These are phyloP conservation scores for Neodiprion lecontei DNA, from an alignment of 1,140 invertebrate species.

Conservation along the genomic window DNA sequence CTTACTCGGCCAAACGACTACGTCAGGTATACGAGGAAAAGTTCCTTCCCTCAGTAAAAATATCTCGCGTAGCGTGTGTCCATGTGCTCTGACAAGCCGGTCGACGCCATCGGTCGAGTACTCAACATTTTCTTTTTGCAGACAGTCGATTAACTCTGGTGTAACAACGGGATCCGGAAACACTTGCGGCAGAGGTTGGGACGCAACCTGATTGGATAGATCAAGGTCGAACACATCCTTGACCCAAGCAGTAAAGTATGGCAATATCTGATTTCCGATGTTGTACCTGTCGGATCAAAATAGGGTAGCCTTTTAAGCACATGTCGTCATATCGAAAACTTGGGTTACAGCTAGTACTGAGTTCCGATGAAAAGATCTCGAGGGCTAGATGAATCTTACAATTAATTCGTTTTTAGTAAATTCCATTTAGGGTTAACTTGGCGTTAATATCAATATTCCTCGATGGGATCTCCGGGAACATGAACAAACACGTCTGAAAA, in stretches of 20 bases:
- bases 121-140: constrained; percentile 70
- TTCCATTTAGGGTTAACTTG: too few relatives aligned
- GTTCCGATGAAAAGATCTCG: too few relatives aligned
- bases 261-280: constrained; percentile 79
- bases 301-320: constrained; percentile 8
- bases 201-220: constrained; percentile 48
- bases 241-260: constrained; percentile 85
- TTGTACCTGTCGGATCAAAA: constrained; percentile 73
- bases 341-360: background rate
- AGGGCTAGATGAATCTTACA: too few relatives aligned
- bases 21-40: constrained; percentile 88
- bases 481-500: too few relatives aligned
- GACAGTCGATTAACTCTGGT: constrained; percentile 67
- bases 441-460: too few relatives aligned
- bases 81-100: constrained; percentile 90
- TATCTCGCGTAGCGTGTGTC: constrained; percentile 93
- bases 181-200: constrained; percentile 59
- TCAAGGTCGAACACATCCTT: constrained; percentile 75
- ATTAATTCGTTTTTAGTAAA: too few relatives aligned
- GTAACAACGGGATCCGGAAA: constrained; percentile 66
- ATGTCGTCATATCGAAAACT: background rate
- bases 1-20: constrained; percentile 90
- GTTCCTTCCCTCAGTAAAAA: constrained; percentile 74
- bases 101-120: constrained; percentile 83
- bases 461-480: too few relatives aligned